Evolutionary conservation across 2,113 vertebrate genomes (phyloP), one percentile per base, ranked within the genome.

Genomic region (Phoenicopterus ruber): DNA sequence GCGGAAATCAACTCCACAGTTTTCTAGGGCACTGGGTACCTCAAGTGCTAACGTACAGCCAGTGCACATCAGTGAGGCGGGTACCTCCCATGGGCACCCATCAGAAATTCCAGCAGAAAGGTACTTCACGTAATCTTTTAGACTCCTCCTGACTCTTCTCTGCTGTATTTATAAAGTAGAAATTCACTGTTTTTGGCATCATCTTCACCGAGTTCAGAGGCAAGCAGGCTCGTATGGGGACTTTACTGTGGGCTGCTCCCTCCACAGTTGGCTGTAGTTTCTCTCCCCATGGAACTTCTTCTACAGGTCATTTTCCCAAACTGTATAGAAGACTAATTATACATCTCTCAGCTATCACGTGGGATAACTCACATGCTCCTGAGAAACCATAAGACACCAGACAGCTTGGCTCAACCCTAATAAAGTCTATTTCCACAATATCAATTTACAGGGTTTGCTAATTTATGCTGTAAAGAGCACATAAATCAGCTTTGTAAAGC

Each of bases 21-120:
- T 17, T 16, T 13, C n/a, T 2, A 59, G 55, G 21, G 54, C 54
- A 28, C 4, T 1, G 13, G 34, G 54, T 3, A 61, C 26, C 62
- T 52, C 28, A 7, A 17, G 49, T 13, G 34, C 66, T 34, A 13
- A n/a, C 1, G 4, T 10, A 8, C 4, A 7, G 28, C 21, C 32
- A 2, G 49, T 1, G 36, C 5, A 3, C 17, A 16, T 6, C n/a
- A 3, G 11, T 7, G 21, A 26, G 13, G 29, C 0, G 11, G 10
- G 31, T 6, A 32, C 38, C 73, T 49, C 42, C 20, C 19, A 2
- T 7, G 2, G 7, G 42, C 42, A 16, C 9, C 36, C 22, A 10
- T 8, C 17, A 11, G 40, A 54, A 40, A 50, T 8, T 40, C 50
- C 34, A 8, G 34, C 24, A 42, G 31, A 17, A 58, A 13, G 17